Base-by-base conservation (phyloP, 2,888 invertebrate genomes). In the Spodoptera exigua region DNA sequence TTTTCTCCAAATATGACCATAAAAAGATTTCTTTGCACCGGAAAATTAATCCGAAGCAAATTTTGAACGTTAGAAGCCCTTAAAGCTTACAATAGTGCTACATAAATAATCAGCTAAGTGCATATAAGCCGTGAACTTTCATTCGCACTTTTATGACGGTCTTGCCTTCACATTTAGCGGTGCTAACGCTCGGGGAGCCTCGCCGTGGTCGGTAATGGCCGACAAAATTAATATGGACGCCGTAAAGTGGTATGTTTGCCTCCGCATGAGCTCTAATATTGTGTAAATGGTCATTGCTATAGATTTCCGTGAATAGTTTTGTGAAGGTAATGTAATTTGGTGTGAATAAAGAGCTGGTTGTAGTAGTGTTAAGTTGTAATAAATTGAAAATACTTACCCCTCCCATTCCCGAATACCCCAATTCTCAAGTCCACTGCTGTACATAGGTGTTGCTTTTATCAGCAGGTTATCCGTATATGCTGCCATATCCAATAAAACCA, bases 31-130 rank as follows among this genome's bases (percentile, higher is more conserved):
- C 10, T 16, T 17, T 34, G 12, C 9, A 34, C 17, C 17, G 1
- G 1, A 3, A 18, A 41, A 41, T 18, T 12, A n/a, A 47, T 18
- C n/a, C 13, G 3, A 18, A 47, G 16, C 11, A 37, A 27, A 9
- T 27, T 27, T 9, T 27, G 5, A 27, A 27, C 21, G 21, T 21
- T 27, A 27, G 9, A 27, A 27, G 27, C 27, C 27, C 27, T 27
- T 7, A 27, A 27, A 32, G 27, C 27, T 35, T 18, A 36, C 17
- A 44, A 34, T 36, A 58, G 10, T 5, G 1, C 5, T 17, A 3
- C 43, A 39, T 40, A 48, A 16, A 57, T 60, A 67, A 73, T 67
- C 48, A 73, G 21, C 37, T 67, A 67, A 57, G 54, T 60, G 56
- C 59, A 54, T 49, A 32, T 40, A 46, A n/a, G 27, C 40, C 40